Conservation (phyloP, 1,140 invertebrate species). For the Meloidogyne exigua region DNA sequence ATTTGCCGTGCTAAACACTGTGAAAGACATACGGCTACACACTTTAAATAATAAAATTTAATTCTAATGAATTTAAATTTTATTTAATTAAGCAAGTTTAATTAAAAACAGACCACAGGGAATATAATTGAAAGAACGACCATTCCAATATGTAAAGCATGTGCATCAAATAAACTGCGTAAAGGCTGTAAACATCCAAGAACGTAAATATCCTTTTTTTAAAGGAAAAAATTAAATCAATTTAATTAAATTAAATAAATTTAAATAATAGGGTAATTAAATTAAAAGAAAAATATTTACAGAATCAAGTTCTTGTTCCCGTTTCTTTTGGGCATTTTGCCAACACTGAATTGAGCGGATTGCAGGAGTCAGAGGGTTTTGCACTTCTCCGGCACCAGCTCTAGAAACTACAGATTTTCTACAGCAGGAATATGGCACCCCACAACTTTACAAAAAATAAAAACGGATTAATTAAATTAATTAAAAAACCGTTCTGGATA, state of each 20-base stretch:
- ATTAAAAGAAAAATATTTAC: neutral
- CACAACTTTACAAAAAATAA: too few species aligned
- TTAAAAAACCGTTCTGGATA: slow-evolving; percentile 52
- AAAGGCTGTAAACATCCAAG: slow-evolving; percentile 59
- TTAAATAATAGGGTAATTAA: too few species aligned
- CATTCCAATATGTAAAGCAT: slow-evolving; percentile 58
- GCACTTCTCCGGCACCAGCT: slow-evolving; percentile 23
- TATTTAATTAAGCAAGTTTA: too few species aligned
- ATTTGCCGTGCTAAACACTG: slow-evolving; percentile 62
- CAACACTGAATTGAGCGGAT: slow-evolving; percentile 61
- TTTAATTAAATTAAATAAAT: too few species aligned
- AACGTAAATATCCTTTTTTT: slow-evolving; percentile 54
- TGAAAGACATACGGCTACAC: slow-evolving; percentile 52
- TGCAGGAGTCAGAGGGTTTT: slow-evolving; percentile 54
- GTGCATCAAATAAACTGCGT: slow-evolving; percentile 51
- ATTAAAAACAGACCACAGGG: slow-evolving; percentile 56
- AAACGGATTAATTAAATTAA: too few species aligned
- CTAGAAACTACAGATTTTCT: slow-evolving; percentile 55
- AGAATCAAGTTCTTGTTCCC: slow-evolving; percentile 56
- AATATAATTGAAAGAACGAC: slow-evolving; percentile 55
- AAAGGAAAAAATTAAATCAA: neutral
- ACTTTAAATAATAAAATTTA: slow-evolving; percentile 49
- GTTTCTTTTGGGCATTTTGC: slow-evolving; percentile 61
- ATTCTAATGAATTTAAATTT: neutral
- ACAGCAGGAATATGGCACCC: slow-evolving; percentile 62